A percentile compares a stretch with the other conserved stretches of the same genome.
These are phyloP conservation scores for Sternotherus odoratus DNA, from an alignment of 2,797 vertebrate species.

Conservation along the genomic window DNA sequence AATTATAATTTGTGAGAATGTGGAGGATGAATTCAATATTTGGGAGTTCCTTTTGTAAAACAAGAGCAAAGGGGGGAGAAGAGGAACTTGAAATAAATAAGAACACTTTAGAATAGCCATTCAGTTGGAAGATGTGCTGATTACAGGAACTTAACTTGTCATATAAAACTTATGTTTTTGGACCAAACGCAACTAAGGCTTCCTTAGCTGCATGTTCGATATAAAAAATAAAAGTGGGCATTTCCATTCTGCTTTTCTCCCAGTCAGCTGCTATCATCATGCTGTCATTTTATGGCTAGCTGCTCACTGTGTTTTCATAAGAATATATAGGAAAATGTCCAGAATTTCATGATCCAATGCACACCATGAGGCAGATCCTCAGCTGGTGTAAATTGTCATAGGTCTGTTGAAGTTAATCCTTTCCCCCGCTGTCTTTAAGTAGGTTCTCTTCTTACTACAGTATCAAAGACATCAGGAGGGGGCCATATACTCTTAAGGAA, in stretches of 20 bases:
- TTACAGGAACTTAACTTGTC: background rate
- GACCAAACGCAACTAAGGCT: background rate
- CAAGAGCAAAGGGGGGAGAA: background rate
- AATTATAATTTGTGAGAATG: background rate
- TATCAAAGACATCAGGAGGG: background rate
- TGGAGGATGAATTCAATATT: background rate
- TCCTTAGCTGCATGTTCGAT: background rate
- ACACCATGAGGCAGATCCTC: background rate
- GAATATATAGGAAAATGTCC: fast-evolving
- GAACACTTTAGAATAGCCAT: background rate
- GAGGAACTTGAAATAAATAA: background rate
- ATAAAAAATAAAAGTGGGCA: background rate
- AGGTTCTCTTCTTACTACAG: background rate
- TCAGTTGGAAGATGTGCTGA: background rate
- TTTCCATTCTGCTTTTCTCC: background rate
- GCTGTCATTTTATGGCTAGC: background rate
- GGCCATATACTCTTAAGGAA: background rate
- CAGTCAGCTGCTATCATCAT: background rate
- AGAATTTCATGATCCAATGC: background rate
- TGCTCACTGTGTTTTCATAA: background rate
- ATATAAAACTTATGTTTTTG: background rate
- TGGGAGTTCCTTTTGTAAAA: background rate
- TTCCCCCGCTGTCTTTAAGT: background rate
- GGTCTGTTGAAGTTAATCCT: background rate
- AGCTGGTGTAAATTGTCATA: background rate